Percentiles rank a stretch among this genome's conserved stretches.
These are phyloP conservation scores for Triplophysa rosa DNA, from an alignment of 2,113 vertebrate species.

Conservation along the genomic window DNA sequence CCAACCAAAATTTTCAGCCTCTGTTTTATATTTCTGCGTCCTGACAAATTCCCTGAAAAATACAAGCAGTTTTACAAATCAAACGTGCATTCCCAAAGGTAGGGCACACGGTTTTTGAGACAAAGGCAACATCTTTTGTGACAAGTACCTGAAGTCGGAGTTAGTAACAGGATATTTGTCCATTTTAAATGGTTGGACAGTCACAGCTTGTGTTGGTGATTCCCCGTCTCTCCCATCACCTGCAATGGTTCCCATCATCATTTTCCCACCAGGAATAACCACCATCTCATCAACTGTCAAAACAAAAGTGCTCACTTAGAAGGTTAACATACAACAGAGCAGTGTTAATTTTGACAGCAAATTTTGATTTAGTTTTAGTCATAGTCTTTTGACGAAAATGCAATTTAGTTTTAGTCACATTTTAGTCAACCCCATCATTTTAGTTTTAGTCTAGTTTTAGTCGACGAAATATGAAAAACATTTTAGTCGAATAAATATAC, in stretches of 20 bases:
- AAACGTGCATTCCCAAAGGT: background rate
- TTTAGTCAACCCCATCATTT: too few relatives aligned
- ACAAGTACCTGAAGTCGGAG: slow-evolving; percentile 82
- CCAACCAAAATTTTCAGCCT: slow-evolving; percentile 92
- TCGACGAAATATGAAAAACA: too few relatives aligned
- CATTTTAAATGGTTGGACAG: slow-evolving; percentile 76
- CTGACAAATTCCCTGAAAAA: slow-evolving; percentile 86
- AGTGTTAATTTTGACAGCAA: too few relatives aligned
- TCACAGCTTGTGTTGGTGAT: slow-evolving; percentile 70
- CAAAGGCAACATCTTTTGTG: background rate
- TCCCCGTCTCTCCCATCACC: slow-evolving; percentile 76
- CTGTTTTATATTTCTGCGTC: slow-evolving; percentile 86
- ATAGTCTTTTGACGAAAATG: too few relatives aligned
- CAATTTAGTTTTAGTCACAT: too few relatives aligned
- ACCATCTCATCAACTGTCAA: slow-evolving; percentile 67
- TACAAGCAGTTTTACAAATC: background rate
- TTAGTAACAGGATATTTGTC: slow-evolving; percentile 88
- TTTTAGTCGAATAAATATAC: too few relatives aligned
- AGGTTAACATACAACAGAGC: background rate
- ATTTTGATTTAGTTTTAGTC: too few relatives aligned
- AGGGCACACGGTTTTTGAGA: background rate
- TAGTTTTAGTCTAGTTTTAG: too few relatives aligned
- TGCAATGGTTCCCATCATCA: slow-evolving; percentile 80
- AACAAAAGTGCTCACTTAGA: background rate
- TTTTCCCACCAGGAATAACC: slow-evolving; percentile 76